Evolutionary conservation across 2,888 invertebrate genomes (phyloP).

Genomic region (Trileptium ribeirensis): DNA sequence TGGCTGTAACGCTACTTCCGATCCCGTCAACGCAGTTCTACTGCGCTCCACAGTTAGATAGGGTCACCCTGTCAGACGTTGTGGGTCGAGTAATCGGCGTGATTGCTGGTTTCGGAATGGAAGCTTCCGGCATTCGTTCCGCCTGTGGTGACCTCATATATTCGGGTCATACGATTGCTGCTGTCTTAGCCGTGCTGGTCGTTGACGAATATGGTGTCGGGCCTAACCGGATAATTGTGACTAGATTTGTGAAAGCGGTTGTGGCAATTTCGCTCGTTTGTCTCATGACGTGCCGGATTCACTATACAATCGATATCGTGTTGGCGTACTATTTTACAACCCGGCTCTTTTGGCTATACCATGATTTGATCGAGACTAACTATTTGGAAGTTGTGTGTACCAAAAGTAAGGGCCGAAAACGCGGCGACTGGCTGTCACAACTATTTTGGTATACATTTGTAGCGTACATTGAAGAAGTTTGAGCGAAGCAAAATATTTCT

Average conservation of each 20-base stretch:
- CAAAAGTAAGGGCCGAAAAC: too few species aligned
- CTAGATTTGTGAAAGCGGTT: constrained; percentile 58
- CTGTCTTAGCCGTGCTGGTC: constrained; percentile 1
- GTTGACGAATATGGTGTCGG: constrained; percentile 19
- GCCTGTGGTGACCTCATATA: constrained; percentile 48
- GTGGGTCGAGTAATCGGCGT: constrained; percentile 35
- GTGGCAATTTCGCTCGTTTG: too few species aligned
- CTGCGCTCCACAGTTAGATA: constrained; percentile 42
- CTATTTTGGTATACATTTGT: too few species aligned
- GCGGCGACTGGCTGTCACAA: too few species aligned
- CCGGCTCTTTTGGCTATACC: constrained; percentile 81
- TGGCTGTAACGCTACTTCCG: neutral
- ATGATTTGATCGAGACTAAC: constrained; percentile 65
- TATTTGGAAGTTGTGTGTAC: too few species aligned
- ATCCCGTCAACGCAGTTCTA: constrained; percentile 29
- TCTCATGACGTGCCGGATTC: constrained; percentile 75
- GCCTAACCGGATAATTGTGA: neutral
- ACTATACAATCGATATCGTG: constrained; percentile 83
- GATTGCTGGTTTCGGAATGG: constrained; percentile 11
- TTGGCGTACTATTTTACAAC: constrained; percentile 84
- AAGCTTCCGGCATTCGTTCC: constrained; percentile 33
- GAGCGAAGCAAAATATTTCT: too few species aligned
- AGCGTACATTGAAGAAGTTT: too few species aligned
- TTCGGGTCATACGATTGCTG: constrained; percentile 42
- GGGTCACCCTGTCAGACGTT: constrained; percentile 15